Conservation (phyloP, 1,140 invertebrate genomes). For the Alviniconcha marisindica region DNA sequence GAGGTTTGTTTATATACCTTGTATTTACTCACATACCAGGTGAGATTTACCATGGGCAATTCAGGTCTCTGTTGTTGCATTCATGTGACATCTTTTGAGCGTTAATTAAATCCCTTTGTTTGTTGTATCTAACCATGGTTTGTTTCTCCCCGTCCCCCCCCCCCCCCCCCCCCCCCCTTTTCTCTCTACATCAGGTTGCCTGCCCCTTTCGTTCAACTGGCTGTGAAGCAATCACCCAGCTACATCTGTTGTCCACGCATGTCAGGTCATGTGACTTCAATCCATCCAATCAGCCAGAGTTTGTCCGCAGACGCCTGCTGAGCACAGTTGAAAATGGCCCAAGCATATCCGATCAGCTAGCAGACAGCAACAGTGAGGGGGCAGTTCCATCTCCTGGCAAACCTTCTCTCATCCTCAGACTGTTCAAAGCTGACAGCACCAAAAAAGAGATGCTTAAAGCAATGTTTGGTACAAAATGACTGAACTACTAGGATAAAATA, state of each 20-base stretch:
- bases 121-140: too few relatives aligned
- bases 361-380: slow-evolving; percentile 7
- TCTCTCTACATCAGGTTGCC: too few relatives aligned
- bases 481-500: not conserved
- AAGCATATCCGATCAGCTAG: not conserved
- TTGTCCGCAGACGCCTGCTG: slow-evolving; percentile 48
- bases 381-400: slow-evolving; percentile 52
- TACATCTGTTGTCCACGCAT: slow-evolving; percentile 54
- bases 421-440: slow-evolving; percentile 53
- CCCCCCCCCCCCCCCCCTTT: too few relatives aligned
- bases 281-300: slow-evolving; percentile 62
- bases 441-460: slow-evolving; percentile 53
- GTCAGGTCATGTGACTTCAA: slow-evolving; percentile 64
- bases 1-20: too few relatives aligned
- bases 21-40: too few relatives aligned
- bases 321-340: not conserved
- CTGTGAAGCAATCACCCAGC: slow-evolving; percentile 60
- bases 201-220: slow-evolving; percentile 58
- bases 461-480: slow-evolving; percentile 60
- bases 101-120: too few relatives aligned
- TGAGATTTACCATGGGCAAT: too few relatives aligned
- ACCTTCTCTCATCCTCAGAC: slow-evolving; percentile 61
- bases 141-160: too few relatives aligned
- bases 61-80: too few relatives aligned
- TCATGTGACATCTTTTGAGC: too few relatives aligned